A percentile compares a stretch with the other conserved stretches of the same genome.
These are phyloP conservation scores for Threskiornis aethiopicus DNA, from an alignment of 2,797 vertebrate genomes.

Conservation along the genomic window DNA sequence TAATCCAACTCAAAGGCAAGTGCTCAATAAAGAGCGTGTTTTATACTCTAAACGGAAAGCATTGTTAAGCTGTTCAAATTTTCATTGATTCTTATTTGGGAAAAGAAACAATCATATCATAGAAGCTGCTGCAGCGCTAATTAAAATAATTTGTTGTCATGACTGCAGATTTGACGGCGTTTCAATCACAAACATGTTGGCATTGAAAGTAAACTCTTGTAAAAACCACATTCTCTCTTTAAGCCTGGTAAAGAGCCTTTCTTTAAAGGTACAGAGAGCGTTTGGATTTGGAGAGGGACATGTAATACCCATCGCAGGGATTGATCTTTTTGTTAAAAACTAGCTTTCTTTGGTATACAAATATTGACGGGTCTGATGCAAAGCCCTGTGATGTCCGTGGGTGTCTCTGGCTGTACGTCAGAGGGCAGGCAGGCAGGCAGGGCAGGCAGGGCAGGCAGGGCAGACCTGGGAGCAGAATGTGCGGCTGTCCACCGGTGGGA, in stretches of 20 bases:
- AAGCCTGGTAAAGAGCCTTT: not conserved
- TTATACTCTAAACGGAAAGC: constrained; percentile 4
- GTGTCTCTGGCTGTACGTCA: not conserved
- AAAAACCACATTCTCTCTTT: constrained; percentile 60
- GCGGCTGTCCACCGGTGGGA: not conserved
- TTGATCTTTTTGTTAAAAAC: not conserved
- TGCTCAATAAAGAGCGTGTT: not conserved
- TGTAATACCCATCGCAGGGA: not conserved
- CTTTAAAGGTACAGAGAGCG: not conserved
- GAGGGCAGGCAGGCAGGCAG: not conserved
- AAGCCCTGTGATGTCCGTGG: not conserved
- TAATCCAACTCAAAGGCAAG: not conserved
- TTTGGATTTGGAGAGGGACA: not conserved
- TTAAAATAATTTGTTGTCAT: constrained; percentile 59
- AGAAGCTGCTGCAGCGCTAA: constrained; percentile 44
- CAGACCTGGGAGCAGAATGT: constrained; percentile 39
- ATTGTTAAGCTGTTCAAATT: constrained; percentile 43
- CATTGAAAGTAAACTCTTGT: constrained; percentile 32
- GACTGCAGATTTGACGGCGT: constrained; percentile 46
- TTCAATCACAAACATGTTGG: constrained; percentile 52
- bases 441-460: not conserved
- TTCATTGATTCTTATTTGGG: constrained; percentile 21
- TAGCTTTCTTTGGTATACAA: not conserved
- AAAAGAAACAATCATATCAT: not conserved
- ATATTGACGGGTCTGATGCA: not conserved